Conservation (phyloP, 2,113 vertebrate genomes). For the Phylloscopus trochilus region DNA sequence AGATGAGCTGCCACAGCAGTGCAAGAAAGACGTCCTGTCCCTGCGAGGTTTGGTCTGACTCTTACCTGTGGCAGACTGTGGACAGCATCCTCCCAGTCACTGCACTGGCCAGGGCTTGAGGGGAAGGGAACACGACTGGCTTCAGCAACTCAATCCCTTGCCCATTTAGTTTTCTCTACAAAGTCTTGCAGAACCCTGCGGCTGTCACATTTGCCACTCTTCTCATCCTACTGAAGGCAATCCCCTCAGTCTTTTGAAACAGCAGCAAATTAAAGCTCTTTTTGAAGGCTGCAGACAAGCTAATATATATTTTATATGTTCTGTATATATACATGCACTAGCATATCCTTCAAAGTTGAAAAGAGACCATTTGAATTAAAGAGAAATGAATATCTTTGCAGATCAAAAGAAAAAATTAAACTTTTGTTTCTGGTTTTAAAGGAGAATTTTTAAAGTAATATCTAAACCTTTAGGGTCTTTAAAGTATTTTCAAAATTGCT, state of each 20-base stretch:
- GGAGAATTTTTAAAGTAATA: background rate
- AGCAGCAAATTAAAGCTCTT: constrained; percentile 10
- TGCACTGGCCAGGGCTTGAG: rapidly evolving
- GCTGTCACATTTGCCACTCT: background rate
- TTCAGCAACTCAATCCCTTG: background rate
- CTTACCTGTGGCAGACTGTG: background rate
- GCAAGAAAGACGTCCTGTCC: background rate
- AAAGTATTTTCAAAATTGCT: background rate
- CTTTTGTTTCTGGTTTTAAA: constrained; percentile 31
- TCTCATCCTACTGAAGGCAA: background rate
- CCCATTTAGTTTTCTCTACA: background rate
- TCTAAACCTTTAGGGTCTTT: background rate
- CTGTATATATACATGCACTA: background rate
- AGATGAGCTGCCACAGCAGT: background rate
- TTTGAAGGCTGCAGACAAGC: constrained; percentile 25
- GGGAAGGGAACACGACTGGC: background rate
- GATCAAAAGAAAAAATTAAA: constrained; percentile 33
- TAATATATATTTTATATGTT: constrained; percentile 45
- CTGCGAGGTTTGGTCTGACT: background rate
- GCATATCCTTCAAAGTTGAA: constrained; percentile 10
- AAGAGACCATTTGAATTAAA: background rate
- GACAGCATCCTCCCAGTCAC: background rate
- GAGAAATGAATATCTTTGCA: background rate
- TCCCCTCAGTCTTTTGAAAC: background rate
- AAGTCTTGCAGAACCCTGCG: background rate